Percentiles rank a stretch among this genome's conserved stretches.
phyloP scores from a whole-genome alignment of 1,140 invertebrate species.

The Lucilia sericata region DNA sequence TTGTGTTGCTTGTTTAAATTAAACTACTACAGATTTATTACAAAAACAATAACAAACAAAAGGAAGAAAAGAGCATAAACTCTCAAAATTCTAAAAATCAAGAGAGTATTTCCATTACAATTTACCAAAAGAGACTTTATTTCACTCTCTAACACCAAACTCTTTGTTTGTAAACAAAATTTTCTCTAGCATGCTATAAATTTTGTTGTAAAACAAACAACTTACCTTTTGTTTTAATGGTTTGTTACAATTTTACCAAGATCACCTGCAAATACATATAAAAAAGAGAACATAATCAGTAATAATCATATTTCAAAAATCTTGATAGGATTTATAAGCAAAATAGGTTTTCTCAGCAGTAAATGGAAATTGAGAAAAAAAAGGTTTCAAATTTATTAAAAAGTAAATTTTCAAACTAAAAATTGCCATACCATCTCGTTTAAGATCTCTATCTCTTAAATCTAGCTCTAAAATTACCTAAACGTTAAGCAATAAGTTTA shows the following conservation, averaged over 20 bases:
- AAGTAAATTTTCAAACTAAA: too few species aligned
- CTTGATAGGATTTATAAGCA: background rate
- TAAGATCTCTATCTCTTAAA: too few species aligned
- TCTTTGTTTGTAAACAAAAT: too few species aligned
- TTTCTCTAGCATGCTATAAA: conserved; percentile 26
- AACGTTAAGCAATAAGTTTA: too few species aligned
- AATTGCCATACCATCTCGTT: too few species aligned
- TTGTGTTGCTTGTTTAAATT: conserved; percentile 1
- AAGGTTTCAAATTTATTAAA: too few species aligned
- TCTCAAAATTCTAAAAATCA: too few species aligned
- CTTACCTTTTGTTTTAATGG: background rate
- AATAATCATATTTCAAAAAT: conserved; percentile 25
- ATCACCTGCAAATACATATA: conserved; percentile 14
- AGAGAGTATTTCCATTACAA: background rate
- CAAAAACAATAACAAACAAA: background rate
- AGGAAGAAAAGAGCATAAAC: background rate
- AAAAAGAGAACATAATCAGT: background rate
- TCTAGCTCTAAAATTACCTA: too few species aligned
- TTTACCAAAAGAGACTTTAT: background rate
- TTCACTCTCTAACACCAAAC: too few species aligned
- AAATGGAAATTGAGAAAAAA: too few species aligned
- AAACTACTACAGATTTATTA: background rate
- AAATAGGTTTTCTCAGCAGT: too few species aligned
- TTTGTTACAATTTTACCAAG: background rate
- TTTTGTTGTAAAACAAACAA: background rate